Evolutionary conservation across 2,888 invertebrate genomes (phyloP), one percentile per base, ranked within the genome.

Genomic region (Xylophagus ater): DNA sequence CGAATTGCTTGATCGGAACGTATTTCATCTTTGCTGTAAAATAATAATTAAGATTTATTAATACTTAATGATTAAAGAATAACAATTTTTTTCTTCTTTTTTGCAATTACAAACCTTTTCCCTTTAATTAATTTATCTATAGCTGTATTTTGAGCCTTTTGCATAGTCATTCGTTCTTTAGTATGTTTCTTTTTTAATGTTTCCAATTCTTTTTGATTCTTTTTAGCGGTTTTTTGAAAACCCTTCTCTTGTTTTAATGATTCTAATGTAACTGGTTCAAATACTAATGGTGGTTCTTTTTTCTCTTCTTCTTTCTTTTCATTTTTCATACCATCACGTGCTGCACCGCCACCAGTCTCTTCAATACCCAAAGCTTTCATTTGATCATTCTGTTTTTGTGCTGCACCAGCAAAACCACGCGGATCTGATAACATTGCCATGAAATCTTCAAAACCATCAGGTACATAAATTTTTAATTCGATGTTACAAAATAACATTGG

Each of bases 401-500:
- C 83, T 2, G 86, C 85, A 5, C 87, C 84, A 66, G 87, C 77
- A 65, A 89, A 92, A 4, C 87, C 89, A 43, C 89, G 72, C 0
- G 97, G 97, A 64, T 94, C 96, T 7, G 93, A 92, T 44, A 98
- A 67, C 4, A 96, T 94, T 44, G 94, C 94, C 85, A 98, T 98
- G 62, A 99, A 87, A 60, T 94, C 94, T 73, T 93, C 93, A 59
- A 97, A 86, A 34, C 97, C 98, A 68, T 97, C 96, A 28, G 98
- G 98, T 51, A 99, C 96, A 69, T 99, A 99, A 54, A 98, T 99
- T 72, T 97, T 97, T 46, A 98, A 77, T 68, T 96, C 94, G 56
- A 99, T 94, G 64, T 94, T 90, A 60, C 97, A 97, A 71, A 99
- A 99, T 48, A 99, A 73, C 83, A 97, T 98, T 25, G 98, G 96